Evolutionary conservation across 1,140 invertebrate species (phyloP).

Genomic region (Microplitis demolitor): DNA sequence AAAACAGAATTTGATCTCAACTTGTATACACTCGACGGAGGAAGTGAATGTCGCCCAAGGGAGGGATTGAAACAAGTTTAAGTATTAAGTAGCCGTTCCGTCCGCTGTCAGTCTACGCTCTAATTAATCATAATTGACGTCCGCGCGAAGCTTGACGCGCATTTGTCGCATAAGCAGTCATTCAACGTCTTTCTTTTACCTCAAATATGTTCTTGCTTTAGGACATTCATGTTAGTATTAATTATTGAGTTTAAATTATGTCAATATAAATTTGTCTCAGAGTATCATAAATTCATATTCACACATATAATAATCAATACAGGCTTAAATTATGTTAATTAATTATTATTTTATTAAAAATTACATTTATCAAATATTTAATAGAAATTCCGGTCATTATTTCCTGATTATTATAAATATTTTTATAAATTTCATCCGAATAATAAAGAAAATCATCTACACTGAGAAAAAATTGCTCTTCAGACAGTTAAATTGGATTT

Average conservation of each 20-base stretch:
- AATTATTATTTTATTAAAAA: no score
- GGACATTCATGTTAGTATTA: neutral
- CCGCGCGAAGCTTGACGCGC: conserved; percentile 58
- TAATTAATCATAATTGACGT: conserved; percentile 63
- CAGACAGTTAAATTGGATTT: no score
- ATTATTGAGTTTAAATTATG: no score
- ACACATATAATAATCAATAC: neutral
- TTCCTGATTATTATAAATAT: no score
- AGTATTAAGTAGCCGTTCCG: conserved; percentile 51
- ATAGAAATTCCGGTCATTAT: no score
- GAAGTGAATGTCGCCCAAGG: conserved; percentile 41
- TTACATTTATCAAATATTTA: no score
- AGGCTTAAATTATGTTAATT: no score
- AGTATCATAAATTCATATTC: neutral
- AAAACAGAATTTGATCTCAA: neutral
- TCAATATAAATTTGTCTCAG: neutral
- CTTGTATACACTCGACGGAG: conserved; percentile 32
- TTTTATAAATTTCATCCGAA: no score
- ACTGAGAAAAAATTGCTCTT: no score
- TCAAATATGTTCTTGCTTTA: conserved; percentile 1
- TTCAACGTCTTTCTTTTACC: conserved; percentile 29
- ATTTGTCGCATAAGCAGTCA: conserved; percentile 38
- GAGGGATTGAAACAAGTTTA: conserved; percentile 30
- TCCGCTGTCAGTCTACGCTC: conserved; percentile 62
- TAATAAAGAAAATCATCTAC: no score